Percentiles rank a stretch among this genome's conserved stretches.
Conservation (phyloP, 2,888 invertebrate genomes). For the Pyrrhia umbra region DNA sequence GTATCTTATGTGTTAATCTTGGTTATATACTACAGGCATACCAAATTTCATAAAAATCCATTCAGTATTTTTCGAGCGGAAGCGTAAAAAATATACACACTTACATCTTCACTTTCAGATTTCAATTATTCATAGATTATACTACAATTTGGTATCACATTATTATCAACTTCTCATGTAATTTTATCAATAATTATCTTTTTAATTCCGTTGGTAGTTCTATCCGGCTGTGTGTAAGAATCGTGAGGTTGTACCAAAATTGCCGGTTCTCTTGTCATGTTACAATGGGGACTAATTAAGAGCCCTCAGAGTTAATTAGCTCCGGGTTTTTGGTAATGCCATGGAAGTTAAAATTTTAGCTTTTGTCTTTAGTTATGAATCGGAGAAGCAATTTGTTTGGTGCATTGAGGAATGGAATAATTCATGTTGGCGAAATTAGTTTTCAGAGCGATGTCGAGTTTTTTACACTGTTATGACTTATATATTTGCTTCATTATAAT, state of each 20-base stretch:
- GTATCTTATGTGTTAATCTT: too few species aligned
- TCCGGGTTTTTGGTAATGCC: conserved; percentile 79
- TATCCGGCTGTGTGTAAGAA: conserved; percentile 71
- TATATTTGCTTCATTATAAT: too few species aligned
- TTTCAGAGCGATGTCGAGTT: neutral
- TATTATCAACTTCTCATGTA: too few species aligned
- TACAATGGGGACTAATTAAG: conserved; percentile 89
- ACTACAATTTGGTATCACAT: too few species aligned
- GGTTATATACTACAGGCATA: too few species aligned
- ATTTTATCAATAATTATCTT: neutral
- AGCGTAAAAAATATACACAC: too few species aligned
- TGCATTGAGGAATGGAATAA: conserved; percentile 30
- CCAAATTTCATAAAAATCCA: too few species aligned
- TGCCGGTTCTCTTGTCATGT: conserved; percentile 84
- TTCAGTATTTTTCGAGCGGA: too few species aligned
- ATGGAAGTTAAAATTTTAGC: conserved; percentile 73
- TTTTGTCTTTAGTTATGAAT: conserved; percentile 76
- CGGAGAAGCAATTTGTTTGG: conserved; percentile 64
- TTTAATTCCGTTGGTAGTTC: conserved; percentile 12
- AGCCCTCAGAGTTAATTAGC: conserved; percentile 84
- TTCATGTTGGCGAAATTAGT: conserved; percentile 12
- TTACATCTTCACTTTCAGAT: too few species aligned
- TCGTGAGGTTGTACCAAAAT: conserved; percentile 77
- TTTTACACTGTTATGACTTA: neutral
- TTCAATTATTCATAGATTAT: too few species aligned